Conservation (phyloP, 2,888 invertebrate species). For the Leptinotarsa peninsularis region DNA sequence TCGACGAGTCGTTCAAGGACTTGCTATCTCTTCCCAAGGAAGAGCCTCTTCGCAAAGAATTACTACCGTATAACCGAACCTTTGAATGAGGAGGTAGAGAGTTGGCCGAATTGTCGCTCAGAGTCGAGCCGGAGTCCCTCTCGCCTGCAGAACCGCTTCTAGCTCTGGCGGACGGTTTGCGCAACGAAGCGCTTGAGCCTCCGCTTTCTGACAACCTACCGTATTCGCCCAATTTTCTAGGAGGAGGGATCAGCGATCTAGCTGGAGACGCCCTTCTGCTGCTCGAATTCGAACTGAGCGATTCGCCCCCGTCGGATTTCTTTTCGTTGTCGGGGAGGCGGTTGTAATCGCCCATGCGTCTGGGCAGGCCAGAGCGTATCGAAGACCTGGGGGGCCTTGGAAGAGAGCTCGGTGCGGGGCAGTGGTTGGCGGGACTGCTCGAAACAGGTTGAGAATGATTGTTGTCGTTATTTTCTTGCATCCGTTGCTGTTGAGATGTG, state of each 20-base stretch:
- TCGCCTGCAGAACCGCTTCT: constrained; percentile 66
- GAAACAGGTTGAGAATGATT: constrained; percentile 47
- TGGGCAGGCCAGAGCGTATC: constrained; percentile 63
- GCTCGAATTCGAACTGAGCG: constrained; percentile 63
- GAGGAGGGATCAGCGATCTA: constrained; percentile 69
- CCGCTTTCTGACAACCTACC: constrained; percentile 71
- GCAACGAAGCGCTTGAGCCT: constrained; percentile 60
- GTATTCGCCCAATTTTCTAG: constrained; percentile 71
- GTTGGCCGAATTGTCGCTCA: constrained; percentile 70
- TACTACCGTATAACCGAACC: constrained; percentile 63
- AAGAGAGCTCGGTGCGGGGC: constrained; percentile 79
- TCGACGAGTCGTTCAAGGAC: constrained; percentile 67
- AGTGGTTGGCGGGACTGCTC: constrained; percentile 56
- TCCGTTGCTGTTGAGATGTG: constrained; percentile 80
- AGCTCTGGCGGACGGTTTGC: constrained; percentile 62
- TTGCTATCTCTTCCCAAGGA: constrained; percentile 71
- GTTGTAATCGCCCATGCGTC: constrained; percentile 75
- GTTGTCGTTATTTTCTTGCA: constrained; percentile 64
- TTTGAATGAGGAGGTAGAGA: constrained; percentile 74
- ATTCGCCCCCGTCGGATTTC: constrained; percentile 64
- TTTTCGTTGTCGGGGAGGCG: constrained; percentile 71
- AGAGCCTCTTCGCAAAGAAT: constrained; percentile 70
- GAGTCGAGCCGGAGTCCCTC: constrained; percentile 69
- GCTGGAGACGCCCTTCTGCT: constrained; percentile 66
- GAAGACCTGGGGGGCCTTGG: constrained; percentile 77